Base-by-base conservation (phyloP, 2,113 vertebrate species). In the Cichladusa arquata region DNA sequence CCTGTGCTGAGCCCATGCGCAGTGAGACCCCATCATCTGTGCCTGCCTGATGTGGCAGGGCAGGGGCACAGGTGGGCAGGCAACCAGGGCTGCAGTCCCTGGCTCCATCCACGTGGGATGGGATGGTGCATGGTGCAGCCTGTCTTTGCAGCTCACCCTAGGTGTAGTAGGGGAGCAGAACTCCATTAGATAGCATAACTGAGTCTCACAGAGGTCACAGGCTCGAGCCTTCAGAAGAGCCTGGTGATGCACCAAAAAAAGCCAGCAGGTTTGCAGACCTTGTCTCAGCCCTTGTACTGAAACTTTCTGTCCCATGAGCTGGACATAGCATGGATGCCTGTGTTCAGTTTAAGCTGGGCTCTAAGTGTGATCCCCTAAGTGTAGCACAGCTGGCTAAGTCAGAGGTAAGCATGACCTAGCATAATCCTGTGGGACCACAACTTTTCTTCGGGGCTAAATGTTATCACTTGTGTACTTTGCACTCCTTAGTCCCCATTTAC, bases 91-190 rank as follows among this genome's bases (percentile, higher is more conserved):
- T 81, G 25, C 15, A 14, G 10, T 48, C n/a, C 36, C 16, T 57
- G 54, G 13, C 29, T 71, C 79, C 51, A 13, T 53, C 1, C 0
- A 0, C 25, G 29, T 3, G 12, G 17, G 34, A 19, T 50, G 65
- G 33, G 16, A 33, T 44, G 44, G 44, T 19, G 44, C 45, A 8
- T 19, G 19, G 33, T 62, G 60, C 42, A 73, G 24, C 19, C 54
- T 65, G 38, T 16, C 42, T 81, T 65, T 80, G 71, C 25, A 86
- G 47, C 56, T 34, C 24, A 14, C 6, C 29, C 28, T 45, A 19
- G 60, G 7, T 19, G 18, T 1, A 44, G 66, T 40, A 71, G 34
- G 33, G 50, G 34, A 70, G 42, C 31, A 62, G 14, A 66, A 6
- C 72, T 51, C 62, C 45, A 51, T 19, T 60, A 18, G 62, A 28